Percentiles rank a stretch among this genome's conserved stretches.
phyloP scores from a whole-genome alignment of 2,113 vertebrate species.

The Podarcis cretensis region DNA sequence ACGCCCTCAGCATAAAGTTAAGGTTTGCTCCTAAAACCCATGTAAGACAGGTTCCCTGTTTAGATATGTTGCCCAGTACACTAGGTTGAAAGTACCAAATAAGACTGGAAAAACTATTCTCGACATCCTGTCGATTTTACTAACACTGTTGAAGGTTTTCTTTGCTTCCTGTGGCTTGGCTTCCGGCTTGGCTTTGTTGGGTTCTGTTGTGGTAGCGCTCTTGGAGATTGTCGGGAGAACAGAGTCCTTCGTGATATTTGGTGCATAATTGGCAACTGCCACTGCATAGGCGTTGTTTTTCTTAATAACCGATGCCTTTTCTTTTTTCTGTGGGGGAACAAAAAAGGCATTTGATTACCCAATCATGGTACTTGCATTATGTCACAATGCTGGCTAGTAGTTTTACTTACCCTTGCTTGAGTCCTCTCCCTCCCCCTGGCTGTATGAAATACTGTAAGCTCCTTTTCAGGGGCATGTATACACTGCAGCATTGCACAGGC shows the following conservation, averaged over 20 bases:
- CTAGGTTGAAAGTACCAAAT: conserved; percentile 95
- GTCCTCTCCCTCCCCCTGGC: too few relatives aligned
- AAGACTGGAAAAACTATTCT: conserved; percentile 98
- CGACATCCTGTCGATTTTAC: conserved; percentile 99
- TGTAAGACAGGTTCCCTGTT: conserved; percentile 95
- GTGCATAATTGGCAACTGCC: conserved; percentile 97
- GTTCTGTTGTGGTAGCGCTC: conserved; percentile 82
- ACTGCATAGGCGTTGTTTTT: conserved; percentile 99
- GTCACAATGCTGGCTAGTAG: too few relatives aligned
- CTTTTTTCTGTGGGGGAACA: conserved; percentile 88
- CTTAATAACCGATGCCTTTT: conserved; percentile 92
- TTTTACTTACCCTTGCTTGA: too few relatives aligned
- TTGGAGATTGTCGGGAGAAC: conserved; percentile 95
- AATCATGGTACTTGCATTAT: too few relatives aligned
- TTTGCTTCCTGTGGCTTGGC: conserved; percentile 90
- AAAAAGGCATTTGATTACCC: conserved; percentile 65
- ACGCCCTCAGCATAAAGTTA: conserved; percentile 62
- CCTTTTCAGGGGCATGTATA: too few relatives aligned
- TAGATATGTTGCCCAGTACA: conserved; percentile 98
- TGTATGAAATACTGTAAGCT: too few relatives aligned
- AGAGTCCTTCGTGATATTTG: conserved; percentile 95
- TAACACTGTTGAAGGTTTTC: conserved; percentile 99
- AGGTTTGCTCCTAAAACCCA: conserved; percentile 82
- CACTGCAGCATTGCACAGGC: too few relatives aligned
- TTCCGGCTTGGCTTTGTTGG: conserved; percentile 87